Conservation (phyloP, 92 coral and sea anemone genomes). For the Zoanthus solanderi region DNA sequence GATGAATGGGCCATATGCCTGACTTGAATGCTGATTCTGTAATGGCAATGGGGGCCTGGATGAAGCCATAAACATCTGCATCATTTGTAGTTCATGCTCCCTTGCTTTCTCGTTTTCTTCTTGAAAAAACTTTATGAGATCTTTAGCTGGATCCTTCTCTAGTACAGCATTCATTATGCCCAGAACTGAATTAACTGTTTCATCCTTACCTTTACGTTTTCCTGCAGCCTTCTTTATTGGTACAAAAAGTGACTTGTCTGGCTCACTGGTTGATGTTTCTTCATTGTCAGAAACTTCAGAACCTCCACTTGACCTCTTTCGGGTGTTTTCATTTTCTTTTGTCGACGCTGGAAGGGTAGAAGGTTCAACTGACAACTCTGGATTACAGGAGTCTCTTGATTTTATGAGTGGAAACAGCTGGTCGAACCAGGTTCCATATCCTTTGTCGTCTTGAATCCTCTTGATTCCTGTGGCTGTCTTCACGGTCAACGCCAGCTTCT, state of each 20-base stretch:
- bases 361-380: constrained; percentile 60
- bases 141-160: constrained; percentile 60
- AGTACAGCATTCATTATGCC: constrained; percentile 55
- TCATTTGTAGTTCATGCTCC: constrained; percentile 60
- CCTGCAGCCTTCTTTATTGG: constrained; percentile 63
- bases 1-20: constrained; percentile 52
- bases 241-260: constrained; percentile 59
- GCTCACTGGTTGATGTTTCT: constrained; percentile 50
- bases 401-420: constrained; percentile 58
- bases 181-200: constrained; percentile 53
- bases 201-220: constrained; percentile 57
- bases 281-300: constrained; percentile 42
- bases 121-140: constrained; percentile 55
- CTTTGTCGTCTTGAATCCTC: constrained; percentile 56
- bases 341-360: constrained; percentile 55
- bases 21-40: constrained; percentile 50
- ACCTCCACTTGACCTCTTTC: constrained; percentile 55
- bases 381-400: constrained; percentile 61
- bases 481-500: constrained; percentile 63
- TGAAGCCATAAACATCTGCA: constrained; percentile 62
- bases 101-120: constrained; percentile 57
- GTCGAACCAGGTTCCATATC: constrained; percentile 58
- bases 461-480: constrained; percentile 54
- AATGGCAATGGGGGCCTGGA: constrained; percentile 56
- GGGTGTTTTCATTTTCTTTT: constrained; percentile 47